phyloP scores from a whole-genome alignment of 2,888 invertebrate genomes.

The Lutraria lutraria region DNA sequence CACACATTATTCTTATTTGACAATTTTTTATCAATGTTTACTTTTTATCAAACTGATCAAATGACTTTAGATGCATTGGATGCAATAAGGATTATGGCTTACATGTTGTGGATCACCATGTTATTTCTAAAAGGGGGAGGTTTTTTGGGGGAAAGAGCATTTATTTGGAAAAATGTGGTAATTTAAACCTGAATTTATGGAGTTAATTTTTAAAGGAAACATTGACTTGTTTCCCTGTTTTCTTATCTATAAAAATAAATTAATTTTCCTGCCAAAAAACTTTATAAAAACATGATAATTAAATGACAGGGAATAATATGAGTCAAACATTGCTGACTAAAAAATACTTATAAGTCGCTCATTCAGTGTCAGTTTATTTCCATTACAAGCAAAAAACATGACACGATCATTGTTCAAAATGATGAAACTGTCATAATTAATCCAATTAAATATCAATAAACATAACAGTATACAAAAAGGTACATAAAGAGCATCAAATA shows the following conservation, averaged over 20 bases:
- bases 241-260: neutral
- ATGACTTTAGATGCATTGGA: too few species aligned
- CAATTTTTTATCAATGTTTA: too few species aligned
- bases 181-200: neutral
- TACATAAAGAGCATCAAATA: neutral
- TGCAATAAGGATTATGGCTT: too few species aligned
- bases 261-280: neutral
- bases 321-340: conserved; percentile 4
- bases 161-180: too few species aligned
- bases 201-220: neutral
- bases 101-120: too few species aligned
- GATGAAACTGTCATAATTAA: neutral
- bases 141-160: too few species aligned
- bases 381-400: conserved; percentile 8
- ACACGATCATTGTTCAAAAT: conserved; percentile 3
- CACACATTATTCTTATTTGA: too few species aligned
- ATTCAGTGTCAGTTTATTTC: neutral
- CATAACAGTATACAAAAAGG: neutral
- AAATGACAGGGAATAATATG: neutral
- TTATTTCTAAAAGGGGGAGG: too few species aligned
- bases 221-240: neutral
- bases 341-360: neutral
- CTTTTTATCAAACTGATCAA: too few species aligned
- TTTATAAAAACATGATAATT: neutral
- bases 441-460: conserved; percentile 6